Conservation (phyloP, 2,113 vertebrate genomes). For the Todiramphus chloris region DNA sequence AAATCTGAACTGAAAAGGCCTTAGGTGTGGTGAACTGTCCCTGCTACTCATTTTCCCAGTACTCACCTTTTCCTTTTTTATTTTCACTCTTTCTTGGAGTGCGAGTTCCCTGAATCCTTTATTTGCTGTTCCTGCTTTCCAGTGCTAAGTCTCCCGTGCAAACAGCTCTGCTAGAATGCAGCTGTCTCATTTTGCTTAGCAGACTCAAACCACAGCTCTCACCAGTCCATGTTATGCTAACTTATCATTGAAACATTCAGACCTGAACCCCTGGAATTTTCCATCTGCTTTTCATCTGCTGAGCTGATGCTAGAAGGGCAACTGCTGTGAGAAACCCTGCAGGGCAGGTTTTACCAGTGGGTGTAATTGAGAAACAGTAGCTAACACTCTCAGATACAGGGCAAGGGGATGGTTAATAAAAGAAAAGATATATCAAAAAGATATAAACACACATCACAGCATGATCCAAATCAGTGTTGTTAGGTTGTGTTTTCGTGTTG, state of each 20-base stretch:
- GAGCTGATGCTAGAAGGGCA: slow-evolving; percentile 53
- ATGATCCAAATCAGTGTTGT: slow-evolving; percentile 20
- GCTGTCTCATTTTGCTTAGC: slow-evolving; percentile 48
- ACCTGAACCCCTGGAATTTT: slow-evolving; percentile 75
- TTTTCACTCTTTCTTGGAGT: neutral
- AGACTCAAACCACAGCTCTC: slow-evolving; percentile 68
- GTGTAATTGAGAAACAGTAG: slow-evolving; percentile 71
- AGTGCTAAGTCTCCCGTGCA: neutral
- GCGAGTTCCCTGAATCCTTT: neutral
- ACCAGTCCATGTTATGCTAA: slow-evolving; percentile 61
- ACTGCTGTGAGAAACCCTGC: slow-evolving; percentile 52
- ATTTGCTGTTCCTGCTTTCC: neutral
- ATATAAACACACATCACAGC: slow-evolving; percentile 59
- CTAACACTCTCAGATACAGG: slow-evolving; percentile 41
- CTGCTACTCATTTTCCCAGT: neutral
- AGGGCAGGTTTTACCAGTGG: slow-evolving; percentile 64
- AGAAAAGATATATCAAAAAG: slow-evolving; percentile 68
- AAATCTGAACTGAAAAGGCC: neutral
- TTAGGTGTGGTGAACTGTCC: fast-evolving
- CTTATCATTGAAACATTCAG: slow-evolving; percentile 74
- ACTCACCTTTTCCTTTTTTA: neutral
- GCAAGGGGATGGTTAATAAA: slow-evolving; percentile 66
- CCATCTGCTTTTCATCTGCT: slow-evolving; percentile 75
- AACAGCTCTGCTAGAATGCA: neutral
- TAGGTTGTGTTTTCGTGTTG: neutral